Base-by-base conservation (phyloP, 37 sponge, comb jelly and placozoan species). In the Chondrosia reniformis region DNA sequence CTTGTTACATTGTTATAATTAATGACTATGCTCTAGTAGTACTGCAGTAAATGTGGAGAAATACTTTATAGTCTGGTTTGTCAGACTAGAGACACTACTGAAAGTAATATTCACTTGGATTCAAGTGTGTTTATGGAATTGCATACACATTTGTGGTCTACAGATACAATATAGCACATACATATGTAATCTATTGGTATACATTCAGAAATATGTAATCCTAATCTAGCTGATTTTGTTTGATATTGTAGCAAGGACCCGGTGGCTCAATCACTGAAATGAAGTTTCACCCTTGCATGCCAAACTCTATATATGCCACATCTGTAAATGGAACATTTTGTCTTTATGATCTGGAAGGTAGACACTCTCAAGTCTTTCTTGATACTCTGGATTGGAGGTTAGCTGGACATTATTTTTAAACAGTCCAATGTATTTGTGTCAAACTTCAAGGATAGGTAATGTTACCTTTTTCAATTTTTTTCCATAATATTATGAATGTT, bases 241-340 rank as follows among this genome's bases (percentile, higher is more conserved):
- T 19, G 6, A 27, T 34, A 32, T 24, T 76, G 1, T 9, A 78
- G 79, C 38, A 32, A 15, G 89, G 89, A 34, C 52, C 41, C 30
- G 89, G 89, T 44, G 89, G 89, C 19, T 80, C 72, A 28, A 80
- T 88, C 52, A 80, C 89, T 24, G 69, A 79, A 46, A 80, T 88
- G 81, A 76, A 61, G 46, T 88, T 84, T 41, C 74, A 79, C 59
- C 89, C 80, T 0, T 5, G 40, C 0, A 54, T 76, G 17, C 89
- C 80, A 0, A 10, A 15, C 42, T 76, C 49, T 25, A 65, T 88
- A 5, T 88, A 88, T 73, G 76, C 89, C 25, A 72, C 89, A 2
- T 59, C 77, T 36, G 63, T 88, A 13, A 75, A 88, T 75, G 84
- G 89, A n/a, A 43, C 67, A 0, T 84, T 88, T 54, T 42, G 69